Conservation (phyloP, 2,797 vertebrate genomes). For the Denticeps clupeoides region DNA sequence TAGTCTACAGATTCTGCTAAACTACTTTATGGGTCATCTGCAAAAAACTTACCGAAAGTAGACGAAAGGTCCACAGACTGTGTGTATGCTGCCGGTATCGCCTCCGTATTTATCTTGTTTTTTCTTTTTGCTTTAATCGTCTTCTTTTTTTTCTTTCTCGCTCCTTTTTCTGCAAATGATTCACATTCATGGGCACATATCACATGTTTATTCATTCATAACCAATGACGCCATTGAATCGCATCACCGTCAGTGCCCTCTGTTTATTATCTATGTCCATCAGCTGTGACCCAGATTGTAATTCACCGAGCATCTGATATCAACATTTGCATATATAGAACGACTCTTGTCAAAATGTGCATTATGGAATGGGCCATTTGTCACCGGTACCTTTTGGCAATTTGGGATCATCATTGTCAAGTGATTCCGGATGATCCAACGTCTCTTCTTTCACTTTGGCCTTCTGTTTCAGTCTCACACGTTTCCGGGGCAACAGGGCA, state of each 20-base stretch:
- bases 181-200: background rate
- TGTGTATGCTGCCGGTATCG: constrained; percentile 32
- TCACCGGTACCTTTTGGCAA: constrained; percentile 47
- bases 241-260: background rate
- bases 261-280: background rate
- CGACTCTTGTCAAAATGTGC: no score
- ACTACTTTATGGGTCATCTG: no score
- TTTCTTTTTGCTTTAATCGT: constrained; percentile 48
- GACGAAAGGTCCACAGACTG: constrained; percentile 50
- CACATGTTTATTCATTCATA: background rate
- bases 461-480: constrained; percentile 42
- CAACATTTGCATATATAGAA: no score
- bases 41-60: constrained; percentile 62
- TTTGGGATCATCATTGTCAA: constrained; percentile 29
- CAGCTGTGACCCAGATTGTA: background rate
- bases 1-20: no score
- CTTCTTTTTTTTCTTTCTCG: constrained; percentile 53
- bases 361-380: no score
- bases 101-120: constrained; percentile 68
- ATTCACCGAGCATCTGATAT: no score
- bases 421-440: constrained; percentile 28
- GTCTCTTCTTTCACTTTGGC: constrained; percentile 44
- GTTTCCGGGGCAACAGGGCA: constrained; percentile 45
- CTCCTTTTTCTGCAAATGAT: constrained; percentile 31
- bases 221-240: background rate